These are phyloP conservation scores for Agonopterix heracliana DNA, from an alignment of 2,888 invertebrate species.

Conservation along the genomic window DNA sequence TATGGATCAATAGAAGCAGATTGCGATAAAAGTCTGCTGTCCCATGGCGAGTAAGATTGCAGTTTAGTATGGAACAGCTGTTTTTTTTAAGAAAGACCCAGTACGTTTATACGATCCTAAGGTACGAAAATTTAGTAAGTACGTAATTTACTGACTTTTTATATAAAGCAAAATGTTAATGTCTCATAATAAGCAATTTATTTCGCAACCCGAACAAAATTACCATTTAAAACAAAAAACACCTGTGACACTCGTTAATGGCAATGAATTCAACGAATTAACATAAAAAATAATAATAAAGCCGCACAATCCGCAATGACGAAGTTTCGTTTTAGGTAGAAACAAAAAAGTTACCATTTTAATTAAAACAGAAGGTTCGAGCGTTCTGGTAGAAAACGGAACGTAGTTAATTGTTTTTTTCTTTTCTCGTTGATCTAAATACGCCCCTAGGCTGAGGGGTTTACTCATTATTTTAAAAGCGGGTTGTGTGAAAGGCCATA, in stretches of 20 bases:
- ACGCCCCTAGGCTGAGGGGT: conserved; percentile 31
- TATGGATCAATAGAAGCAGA: too few relatives aligned
- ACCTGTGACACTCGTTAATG: conserved; percentile 3
- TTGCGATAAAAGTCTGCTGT: too few relatives aligned
- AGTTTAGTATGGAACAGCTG: too few relatives aligned
- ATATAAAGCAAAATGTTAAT: too few relatives aligned
- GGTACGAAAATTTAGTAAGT: too few relatives aligned
- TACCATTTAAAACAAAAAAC: not conserved
- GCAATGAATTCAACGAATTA: conserved; percentile 18
- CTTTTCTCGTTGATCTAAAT: conserved; percentile 42
- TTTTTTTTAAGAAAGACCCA: too few relatives aligned
- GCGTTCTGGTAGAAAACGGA: conserved; percentile 31
- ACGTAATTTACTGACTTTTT: too few relatives aligned
- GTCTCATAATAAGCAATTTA: not conserved
- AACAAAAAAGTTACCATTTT: conserved; percentile 32
- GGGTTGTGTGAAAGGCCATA: conserved; percentile 31
- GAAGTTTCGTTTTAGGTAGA: conserved; percentile 11
- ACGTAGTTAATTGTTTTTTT: conserved; percentile 41
- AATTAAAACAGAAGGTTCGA: conserved; percentile 50
- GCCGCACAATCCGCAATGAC: conserved; percentile 13
- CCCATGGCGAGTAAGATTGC: too few relatives aligned
- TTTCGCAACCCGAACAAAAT: not conserved
- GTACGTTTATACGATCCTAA: too few relatives aligned
- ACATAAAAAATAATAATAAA: conserved; percentile 19
- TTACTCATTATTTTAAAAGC: conserved; percentile 41